Base-by-base conservation (phyloP, 2,113 vertebrate species). In the Plectropomus leopardus region DNA sequence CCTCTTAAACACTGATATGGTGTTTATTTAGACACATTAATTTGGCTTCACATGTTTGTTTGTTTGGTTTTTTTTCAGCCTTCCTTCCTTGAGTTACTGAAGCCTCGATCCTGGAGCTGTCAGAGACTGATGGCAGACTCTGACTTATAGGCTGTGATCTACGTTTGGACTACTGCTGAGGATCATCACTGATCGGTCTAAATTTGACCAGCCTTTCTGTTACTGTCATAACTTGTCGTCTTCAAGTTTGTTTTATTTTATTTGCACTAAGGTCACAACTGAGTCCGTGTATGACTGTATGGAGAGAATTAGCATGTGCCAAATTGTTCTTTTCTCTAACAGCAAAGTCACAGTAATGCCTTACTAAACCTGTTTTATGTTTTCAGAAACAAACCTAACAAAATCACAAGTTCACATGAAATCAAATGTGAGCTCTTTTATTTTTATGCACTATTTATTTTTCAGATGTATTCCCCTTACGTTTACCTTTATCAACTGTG, bases 21-120 rank as follows among this genome's bases (percentile, higher is more conserved):
- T 23, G 30, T 34, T 67, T 66, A 21, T 21, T 19, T 57, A 32
- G 11, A 44, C 47, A 26, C 28, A 32, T 26, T 42, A 63, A 54
- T 53, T 44, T 19, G 71, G 40, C 4, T 36, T 30, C 73, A 67
- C 4, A 80, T 47, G 5, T 53, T 0, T 79, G 36, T 11, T 82
- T 13, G 76, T 57, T 76, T 70, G 32, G 4, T 40, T 14, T 44
- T 3, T 21, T 86, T 94, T 77, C 87, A 99, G 98, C 94, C 96
- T 14, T 95, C 94, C 0, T 96, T 98, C 79, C 63, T 97, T 68
- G 96, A 99, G 73, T 94, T 97, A 51, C 70, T 99, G 90, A 96
- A 93, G 83, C 97, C 98, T 66, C 96, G 96, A 5, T 97, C 98
- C 0, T 99, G 98, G 98, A 96, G 94, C 0, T 99, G 98, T 85